Evolutionary conservation across 2,888 invertebrate species (phyloP).

Genomic region (Podotricha telesiphe): DNA sequence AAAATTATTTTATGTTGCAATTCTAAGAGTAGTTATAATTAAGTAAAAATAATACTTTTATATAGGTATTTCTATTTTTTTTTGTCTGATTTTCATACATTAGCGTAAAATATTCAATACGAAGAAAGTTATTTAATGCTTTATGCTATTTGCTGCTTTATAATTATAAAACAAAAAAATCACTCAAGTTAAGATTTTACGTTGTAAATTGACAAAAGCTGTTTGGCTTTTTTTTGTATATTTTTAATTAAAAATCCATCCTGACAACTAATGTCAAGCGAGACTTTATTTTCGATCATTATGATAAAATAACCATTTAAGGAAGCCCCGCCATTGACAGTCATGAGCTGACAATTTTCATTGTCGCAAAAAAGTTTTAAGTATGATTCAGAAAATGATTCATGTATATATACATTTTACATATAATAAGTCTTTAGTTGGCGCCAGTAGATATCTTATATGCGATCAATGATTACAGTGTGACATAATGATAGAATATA

Average conservation of each 20-base stretch:
- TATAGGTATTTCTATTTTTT: too few relatives aligned
- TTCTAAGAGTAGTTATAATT: background rate
- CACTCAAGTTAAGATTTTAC: too few relatives aligned
- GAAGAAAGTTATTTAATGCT: too few relatives aligned
- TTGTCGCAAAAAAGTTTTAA: slow-evolving; percentile 24
- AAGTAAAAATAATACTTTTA: background rate
- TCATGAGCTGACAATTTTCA: slow-evolving; percentile 26
- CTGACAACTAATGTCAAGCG: background rate
- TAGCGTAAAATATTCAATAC: too few relatives aligned
- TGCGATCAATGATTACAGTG: background rate
- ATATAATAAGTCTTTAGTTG: slow-evolving; percentile 12
- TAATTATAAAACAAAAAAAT: too few relatives aligned
- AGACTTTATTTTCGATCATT: slow-evolving; percentile 12
- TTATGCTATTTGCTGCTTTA: too few relatives aligned
- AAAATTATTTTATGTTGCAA: background rate
- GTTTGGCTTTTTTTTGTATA: too few relatives aligned
- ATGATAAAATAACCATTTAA: slow-evolving; percentile 12
- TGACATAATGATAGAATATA: slow-evolving; percentile 3
- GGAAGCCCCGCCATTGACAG: slow-evolving; percentile 2
- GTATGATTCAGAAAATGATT: slow-evolving; percentile 31
- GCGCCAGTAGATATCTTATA: slow-evolving; percentile 13
- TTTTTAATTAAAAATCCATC: background rate
- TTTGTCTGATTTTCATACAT: too few relatives aligned
- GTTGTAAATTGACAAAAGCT: too few relatives aligned
- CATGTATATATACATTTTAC: slow-evolving; percentile 10